phyloP scores from a whole-genome alignment of 35 echinoderm and acorn worm species.

The Apostichopus parvimensis region DNA sequence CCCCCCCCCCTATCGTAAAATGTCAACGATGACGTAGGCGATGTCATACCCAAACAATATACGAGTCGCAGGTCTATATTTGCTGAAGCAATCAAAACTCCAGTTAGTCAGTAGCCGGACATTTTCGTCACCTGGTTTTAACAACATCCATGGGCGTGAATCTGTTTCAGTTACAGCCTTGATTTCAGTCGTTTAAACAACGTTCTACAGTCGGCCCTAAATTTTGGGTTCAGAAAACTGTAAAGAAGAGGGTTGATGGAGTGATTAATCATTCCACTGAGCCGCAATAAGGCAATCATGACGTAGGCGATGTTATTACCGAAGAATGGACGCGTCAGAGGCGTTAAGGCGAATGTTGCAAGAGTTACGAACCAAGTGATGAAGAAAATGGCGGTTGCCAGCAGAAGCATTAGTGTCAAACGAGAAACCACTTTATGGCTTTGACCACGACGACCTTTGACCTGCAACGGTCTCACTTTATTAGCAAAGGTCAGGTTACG shows the following conservation, averaged over 20 bases:
- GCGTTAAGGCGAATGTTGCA: not conserved
- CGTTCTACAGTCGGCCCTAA: constrained; percentile 21
- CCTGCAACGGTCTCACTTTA: too few relatives aligned
- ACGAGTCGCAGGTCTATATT: too few relatives aligned
- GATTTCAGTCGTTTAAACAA: constrained; percentile 30
- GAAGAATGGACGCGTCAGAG: not conserved
- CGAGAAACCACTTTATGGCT: not conserved
- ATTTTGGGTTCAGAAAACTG: constrained; percentile 41
- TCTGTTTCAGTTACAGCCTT: not conserved
- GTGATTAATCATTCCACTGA: not conserved
- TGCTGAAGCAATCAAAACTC: too few relatives aligned
- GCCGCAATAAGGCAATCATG: not conserved
- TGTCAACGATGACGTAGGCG: too few relatives aligned
- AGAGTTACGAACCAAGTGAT: constrained; percentile 17
- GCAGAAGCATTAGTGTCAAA: constrained; percentile 26
- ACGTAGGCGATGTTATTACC: constrained; percentile 21
- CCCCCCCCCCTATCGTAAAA: too few relatives aligned
- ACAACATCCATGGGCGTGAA: too few relatives aligned
- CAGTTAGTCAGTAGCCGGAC: too few relatives aligned
- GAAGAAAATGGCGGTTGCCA: constrained; percentile 31
- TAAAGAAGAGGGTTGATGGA: constrained; percentile 30
- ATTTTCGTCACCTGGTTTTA: too few relatives aligned
- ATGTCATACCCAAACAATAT: too few relatives aligned
- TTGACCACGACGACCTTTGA: not conserved
- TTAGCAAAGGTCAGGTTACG: too few relatives aligned